phyloP scores from a whole-genome alignment of 2,113 vertebrate species.

The Trogon melanurus region DNA sequence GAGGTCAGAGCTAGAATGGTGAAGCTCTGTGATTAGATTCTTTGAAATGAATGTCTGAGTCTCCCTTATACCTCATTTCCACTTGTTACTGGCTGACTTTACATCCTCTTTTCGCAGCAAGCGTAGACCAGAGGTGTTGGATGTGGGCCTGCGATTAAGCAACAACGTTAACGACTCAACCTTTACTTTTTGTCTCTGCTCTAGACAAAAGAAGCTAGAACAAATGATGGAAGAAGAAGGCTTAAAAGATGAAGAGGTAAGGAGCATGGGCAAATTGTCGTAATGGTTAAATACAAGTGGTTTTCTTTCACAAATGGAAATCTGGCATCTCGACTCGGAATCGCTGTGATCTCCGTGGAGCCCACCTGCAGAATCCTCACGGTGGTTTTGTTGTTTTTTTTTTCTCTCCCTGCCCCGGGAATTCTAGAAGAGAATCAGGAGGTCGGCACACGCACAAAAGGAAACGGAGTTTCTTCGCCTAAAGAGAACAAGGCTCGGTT shows the following conservation, averaged over 20 bases:
- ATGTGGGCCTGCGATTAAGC: neutral
- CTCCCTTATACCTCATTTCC: neutral
- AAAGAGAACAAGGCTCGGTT: conserved; percentile 84
- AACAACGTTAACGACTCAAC: neutral
- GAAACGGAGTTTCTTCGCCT: conserved; percentile 86
- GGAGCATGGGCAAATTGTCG: neutral
- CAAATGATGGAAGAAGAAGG: conserved; percentile 99
- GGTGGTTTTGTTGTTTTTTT: neutral
- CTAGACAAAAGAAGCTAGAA: conserved; percentile 95
- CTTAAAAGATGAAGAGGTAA: conserved; percentile 96
- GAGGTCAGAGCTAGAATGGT: neutral
- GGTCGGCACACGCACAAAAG: conserved; percentile 84
- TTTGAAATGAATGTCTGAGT: neutral
- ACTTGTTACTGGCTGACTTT: neutral
- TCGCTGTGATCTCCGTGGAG: neutral
- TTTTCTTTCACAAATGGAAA: neutral
- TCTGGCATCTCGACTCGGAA: neutral
- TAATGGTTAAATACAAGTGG: neutral
- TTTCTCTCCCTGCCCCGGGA: neutral
- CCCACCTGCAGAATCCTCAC: neutral
- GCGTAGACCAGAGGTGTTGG: neutral
- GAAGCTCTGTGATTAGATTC: neutral
- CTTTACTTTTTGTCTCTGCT: conserved; percentile 4
- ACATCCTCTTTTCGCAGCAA: neutral
- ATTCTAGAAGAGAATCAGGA: conserved; percentile 80